Base-by-base conservation (phyloP, 2,888 invertebrate species). In the Oscheius sp. region DNA sequence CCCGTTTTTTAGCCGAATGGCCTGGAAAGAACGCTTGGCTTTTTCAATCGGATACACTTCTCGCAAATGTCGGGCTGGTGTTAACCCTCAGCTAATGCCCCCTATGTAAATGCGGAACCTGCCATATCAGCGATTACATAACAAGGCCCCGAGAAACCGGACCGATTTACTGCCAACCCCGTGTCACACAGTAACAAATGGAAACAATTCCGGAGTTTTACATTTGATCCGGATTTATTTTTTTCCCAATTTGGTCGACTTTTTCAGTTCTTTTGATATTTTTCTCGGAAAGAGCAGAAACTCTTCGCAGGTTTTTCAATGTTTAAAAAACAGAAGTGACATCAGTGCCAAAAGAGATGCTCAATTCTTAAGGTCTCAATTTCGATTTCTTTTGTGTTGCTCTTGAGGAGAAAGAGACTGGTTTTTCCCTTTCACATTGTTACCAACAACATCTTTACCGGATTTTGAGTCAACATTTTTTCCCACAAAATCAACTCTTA, bases 81-180 rank as follows among this genome's bases (percentile, higher is more conserved):
- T 61, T 61, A 61, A 61, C 61, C 61, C 31, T n/a, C 42, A 33
- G 31, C 61, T 61, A 61, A 61, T 61, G 61, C 61, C 61, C 31
- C 31, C 61, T 61, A 61, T 61, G 61, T 42, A 61, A 61, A 61
- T 61, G 29, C n/a, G 42, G 42, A 61, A 61, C 61, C 45, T 39
- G 61, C 61, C 61, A 45, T 61, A 61, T 61, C 61, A 61, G 46
- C 61, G 61, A 61, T 61, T 61, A 61, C 61, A 61, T 61, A 61
- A 61, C 42, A 61, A 42, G 46, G 61, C 12, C 8, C 48, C 61
- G 61, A 61, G 45, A 61, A 61, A 61, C 61, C 61, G 61, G 61
- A 61, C 61, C 61, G 61, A 61, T 61, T 61, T 61, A 61, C 61
- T 61, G 61, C 61, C 61, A 61, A 61, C 61, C 61, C 61, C 61